phyloP scores from a whole-genome alignment of 1,140 invertebrate species.

The Pararge aegeria region DNA sequence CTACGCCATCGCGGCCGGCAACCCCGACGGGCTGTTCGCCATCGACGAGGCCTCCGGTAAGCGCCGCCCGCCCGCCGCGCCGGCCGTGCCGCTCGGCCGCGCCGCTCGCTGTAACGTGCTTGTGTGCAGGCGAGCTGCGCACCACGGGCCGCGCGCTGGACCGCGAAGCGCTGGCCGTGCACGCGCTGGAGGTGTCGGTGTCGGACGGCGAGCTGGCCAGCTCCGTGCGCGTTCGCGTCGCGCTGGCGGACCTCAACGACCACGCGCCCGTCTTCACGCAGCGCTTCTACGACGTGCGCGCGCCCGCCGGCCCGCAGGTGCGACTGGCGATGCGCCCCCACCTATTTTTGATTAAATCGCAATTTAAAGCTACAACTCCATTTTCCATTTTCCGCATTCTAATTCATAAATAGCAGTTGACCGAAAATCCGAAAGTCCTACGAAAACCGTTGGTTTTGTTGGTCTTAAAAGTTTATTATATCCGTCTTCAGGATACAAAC shows the following conservation, averaged over 20 bases:
- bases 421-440: too few species aligned
- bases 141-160: constrained; percentile 92
- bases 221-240: constrained; percentile 90
- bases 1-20: constrained; percentile 93
- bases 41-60: constrained; percentile 92
- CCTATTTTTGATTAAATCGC: too few species aligned
- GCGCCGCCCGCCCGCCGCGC: too few species aligned
- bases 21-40: constrained; percentile 93
- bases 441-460: too few species aligned
- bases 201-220: constrained; percentile 92
- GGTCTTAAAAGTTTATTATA: too few species aligned
- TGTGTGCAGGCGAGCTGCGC: constrained; percentile 85
- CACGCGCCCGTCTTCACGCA: constrained; percentile 90
- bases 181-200: constrained; percentile 92
- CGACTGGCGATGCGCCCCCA: too few species aligned
- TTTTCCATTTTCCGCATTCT: too few species aligned
- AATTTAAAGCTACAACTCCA: too few species aligned
- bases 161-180: constrained; percentile 90
- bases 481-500: too few species aligned
- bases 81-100: too few species aligned
- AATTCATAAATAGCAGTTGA: too few species aligned
- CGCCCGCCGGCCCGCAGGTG: constrained; percentile 81
- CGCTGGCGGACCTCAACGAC: constrained; percentile 92
- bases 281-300: constrained; percentile 88
- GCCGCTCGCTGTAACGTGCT: background rate